Percentiles rank a stretch among this genome's conserved stretches.
Conservation (phyloP, 2,113 vertebrate species). For the Eulemur macaco region DNA sequence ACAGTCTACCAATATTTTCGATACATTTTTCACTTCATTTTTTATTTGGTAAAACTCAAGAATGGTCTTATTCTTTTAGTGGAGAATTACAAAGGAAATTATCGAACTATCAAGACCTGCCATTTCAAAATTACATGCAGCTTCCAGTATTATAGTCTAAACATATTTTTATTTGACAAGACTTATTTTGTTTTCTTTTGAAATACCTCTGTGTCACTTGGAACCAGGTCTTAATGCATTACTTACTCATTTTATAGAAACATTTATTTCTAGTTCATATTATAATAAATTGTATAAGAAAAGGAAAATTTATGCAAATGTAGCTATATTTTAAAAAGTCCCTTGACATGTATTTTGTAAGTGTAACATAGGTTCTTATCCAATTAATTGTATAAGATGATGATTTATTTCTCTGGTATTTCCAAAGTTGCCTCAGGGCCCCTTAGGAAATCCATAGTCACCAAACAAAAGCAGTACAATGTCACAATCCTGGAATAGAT, state of each 20-base stretch:
- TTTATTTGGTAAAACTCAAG: conserved; percentile 17
- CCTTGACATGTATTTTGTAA: not conserved
- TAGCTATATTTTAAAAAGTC: not conserved
- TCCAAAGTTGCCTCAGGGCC: conserved; percentile 35
- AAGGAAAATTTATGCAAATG: not conserved
- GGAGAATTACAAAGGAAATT: conserved; percentile 13
- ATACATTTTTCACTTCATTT: not conserved
- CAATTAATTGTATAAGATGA: not conserved
- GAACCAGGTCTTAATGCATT: not conserved
- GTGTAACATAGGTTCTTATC: not conserved
- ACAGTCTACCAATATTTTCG: not conserved
- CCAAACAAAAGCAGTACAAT: conserved; percentile 18
- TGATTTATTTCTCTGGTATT: conserved; percentile 40
- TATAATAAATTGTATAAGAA: not conserved
- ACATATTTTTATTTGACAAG: conserved; percentile 31
- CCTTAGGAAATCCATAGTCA: conserved; percentile 53
- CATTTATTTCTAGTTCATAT: not conserved
- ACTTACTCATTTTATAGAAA: not conserved
- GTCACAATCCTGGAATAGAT: not conserved
- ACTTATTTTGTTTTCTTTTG: conserved; percentile 41
- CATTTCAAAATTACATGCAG: not conserved
- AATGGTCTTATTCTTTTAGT: not conserved
- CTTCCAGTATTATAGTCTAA: conserved; percentile 39
- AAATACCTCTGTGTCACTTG: conserved; percentile 14
- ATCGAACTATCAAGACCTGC: conserved; percentile 1